Base-by-base conservation (phyloP, 2,113 vertebrate species). In the Melanerpes formicivorus region DNA sequence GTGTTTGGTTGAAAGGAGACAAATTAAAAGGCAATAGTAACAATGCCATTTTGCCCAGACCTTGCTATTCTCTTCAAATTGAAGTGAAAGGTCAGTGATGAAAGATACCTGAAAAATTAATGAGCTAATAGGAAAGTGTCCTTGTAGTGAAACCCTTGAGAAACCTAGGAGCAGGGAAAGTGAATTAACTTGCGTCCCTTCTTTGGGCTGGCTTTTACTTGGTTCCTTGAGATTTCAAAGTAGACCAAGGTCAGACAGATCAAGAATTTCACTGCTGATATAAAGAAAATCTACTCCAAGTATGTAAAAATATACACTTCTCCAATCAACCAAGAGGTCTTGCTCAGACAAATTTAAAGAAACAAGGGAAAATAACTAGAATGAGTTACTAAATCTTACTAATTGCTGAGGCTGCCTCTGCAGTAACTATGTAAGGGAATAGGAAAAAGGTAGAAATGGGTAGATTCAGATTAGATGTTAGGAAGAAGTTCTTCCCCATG, bases 51-150 rank as follows among this genome's bases (percentile, higher is more conserved):
- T 46, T 66, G 37, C n/a, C n/a, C 29, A 86, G 70, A 82, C 54
- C 30, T 62, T 80, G 50, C 17, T 34, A 40, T 65, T 90, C 52
- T 66, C 64, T 77, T 82, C 32, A 92, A 88, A 94, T 44, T 71
- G 79, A 93, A 90, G 87, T 64, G 67, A 90, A 95, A 92, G 80
- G 75, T 93, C 81, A 82, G 60, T 58, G 75, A 89, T 82, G 69
- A 89, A 95, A 87, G 64, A 21, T 29, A 25, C 18, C 75, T 92
- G 65, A 93, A 95, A 95, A 94, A 87, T 83, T 85, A 42, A 94
- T 84, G 56, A 90, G 82, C 55, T 90, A 46, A n/a, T 52, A 37
- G 52, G 42, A 37, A 93, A 84, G 34, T 14, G 62, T 74, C 54
- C 75, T 93, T 92, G 70, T 48, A 52, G 62, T 6, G 32, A 85